Evolutionary conservation across 2,888 invertebrate genomes (phyloP), one percentile per base, ranked within the genome.

Genomic region (Galeruca laticollis): DNA sequence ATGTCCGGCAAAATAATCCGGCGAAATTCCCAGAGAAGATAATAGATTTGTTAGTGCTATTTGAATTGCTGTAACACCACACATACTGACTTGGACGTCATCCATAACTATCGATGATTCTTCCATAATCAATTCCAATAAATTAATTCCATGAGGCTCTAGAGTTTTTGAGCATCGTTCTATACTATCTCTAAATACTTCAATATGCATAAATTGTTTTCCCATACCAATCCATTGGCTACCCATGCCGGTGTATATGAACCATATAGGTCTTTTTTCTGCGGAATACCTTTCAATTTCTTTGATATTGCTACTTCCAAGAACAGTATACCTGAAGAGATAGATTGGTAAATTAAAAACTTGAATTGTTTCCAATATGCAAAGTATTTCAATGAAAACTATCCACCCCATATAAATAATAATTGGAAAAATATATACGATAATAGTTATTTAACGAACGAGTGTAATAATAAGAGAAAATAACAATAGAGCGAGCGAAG

Each of bases 1-100:
- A 86, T 98, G 97, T 0, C 98, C 98, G 64, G 98, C 88, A 81
- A 98, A 95, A 64, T 97, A 97, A 84, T 97, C 96, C 2, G 97
- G 96, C 33, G 87, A 86, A 37, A 98, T 88, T 72, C 93, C 94
- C 26, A 92, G 82, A 20, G 87, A 87, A 60, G 87, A 88, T 72
- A 98, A 87, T 64, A 95, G 85, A 86, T 98, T 97, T 0, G 96
- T 94, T 9, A 98, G 87, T 20, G 94, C 97, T 68, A 98, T 93
- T 87, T 73, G 79, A 26, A 84, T 76, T 35, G 90, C 88, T 60
- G 89, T 88, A 75, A 90, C 90, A 52, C 88, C 87, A 11, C 90
- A 87, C 82, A 90, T 89, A 52, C 88, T 88, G 80, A 88, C 87
- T 49, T 88, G 79, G 13, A 88, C 86, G 80, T 88, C 86, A 60